Evolutionary conservation across 2,888 invertebrate species (phyloP).

Genomic region (Mystacides longicornis): DNA sequence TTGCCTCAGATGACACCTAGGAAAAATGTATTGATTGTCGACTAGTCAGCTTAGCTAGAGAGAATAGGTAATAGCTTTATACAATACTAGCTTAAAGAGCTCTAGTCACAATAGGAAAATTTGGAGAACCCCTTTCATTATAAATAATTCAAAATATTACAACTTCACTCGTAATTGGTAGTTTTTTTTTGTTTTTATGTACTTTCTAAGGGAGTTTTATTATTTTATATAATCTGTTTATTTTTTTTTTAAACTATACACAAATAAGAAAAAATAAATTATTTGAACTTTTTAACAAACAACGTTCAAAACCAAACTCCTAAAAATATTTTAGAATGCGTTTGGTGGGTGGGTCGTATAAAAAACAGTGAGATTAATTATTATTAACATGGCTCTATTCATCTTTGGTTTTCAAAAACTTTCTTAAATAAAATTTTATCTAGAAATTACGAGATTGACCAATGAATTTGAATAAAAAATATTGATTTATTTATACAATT

Average conservation of each 20-base stretch:
- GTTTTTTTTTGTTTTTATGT: neutral
- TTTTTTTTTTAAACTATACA: neutral
- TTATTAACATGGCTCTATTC: no score
- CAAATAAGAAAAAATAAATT: neutral
- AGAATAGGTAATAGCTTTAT: no score
- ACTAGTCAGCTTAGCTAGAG: no score
- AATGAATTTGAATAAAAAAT: neutral
- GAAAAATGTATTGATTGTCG: no score
- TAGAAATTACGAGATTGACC: neutral
- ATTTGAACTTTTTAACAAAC: neutral
- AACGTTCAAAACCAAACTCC: neutral
- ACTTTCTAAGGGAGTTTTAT: neutral
- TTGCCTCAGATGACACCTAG: no score
- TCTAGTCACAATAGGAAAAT: no score
- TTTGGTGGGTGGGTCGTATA: neutral
- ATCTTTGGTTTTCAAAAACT: no score
- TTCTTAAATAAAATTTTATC: no score
- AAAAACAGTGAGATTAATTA: neutral
- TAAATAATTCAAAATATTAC: neutral
- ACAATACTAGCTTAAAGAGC: no score
- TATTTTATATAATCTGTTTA: neutral
- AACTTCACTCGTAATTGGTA: neutral
- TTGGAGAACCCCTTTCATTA: no score
- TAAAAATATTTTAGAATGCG: neutral
- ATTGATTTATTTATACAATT: neutral